phyloP scores from a whole-genome alignment of 2,113 vertebrate genomes.

The Tinamus guttatus region DNA sequence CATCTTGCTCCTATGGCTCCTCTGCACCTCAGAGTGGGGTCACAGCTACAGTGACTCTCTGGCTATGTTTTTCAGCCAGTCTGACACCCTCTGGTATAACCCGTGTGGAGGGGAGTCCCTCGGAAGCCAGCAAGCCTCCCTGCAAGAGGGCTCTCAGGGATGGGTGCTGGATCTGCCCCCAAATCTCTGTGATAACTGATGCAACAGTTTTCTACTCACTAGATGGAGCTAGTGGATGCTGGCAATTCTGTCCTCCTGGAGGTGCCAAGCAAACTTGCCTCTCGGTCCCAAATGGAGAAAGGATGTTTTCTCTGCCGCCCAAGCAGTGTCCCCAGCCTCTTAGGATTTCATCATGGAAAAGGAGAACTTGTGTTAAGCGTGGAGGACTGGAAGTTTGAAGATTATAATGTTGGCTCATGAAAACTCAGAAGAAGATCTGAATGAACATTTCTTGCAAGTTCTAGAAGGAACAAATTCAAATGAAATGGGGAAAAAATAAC shows the following conservation, averaged over 20 bases:
- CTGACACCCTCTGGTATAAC: neutral
- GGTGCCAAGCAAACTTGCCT: neutral
- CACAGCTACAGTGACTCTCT: neutral
- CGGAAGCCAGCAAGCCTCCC: neutral
- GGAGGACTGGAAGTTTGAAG: neutral
- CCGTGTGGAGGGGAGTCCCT: neutral
- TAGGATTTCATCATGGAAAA: neutral
- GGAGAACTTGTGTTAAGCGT: neutral
- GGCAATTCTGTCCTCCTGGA: neutral
- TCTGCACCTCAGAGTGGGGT: rapidly evolving
- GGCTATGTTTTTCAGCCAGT: neutral
- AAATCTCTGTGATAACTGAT: rapidly evolving
- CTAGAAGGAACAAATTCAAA: neutral
- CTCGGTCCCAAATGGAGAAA: neutral
- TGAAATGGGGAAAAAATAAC: neutral
- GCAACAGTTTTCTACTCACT: neutral
- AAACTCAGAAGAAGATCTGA: constrained; percentile 24
- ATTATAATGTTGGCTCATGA: neutral
- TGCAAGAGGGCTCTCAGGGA: rapidly evolving
- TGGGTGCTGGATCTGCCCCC: neutral
- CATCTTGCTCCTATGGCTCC: neutral
- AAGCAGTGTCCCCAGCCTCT: neutral
- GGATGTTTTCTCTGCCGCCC: neutral
- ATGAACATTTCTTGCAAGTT: neutral
- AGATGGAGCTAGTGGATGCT: constrained; percentile 65